These are phyloP conservation scores for Leucoma salicis DNA, from an alignment of 2,888 invertebrate species.

Conservation along the genomic window DNA sequence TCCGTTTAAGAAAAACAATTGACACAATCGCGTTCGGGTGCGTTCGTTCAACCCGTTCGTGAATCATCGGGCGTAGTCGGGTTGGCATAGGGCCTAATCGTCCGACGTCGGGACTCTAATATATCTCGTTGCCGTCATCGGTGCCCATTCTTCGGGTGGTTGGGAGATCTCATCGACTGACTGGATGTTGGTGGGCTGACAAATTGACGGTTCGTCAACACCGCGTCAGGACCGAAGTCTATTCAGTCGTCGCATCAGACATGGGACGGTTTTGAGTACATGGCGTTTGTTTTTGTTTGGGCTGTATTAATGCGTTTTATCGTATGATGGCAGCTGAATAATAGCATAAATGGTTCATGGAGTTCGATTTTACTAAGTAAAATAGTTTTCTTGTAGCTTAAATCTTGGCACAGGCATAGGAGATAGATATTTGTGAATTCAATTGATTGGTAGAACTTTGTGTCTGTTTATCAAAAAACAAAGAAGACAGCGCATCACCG, in stretches of 20 bases:
- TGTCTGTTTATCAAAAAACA: too few relatives aligned
- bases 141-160: slow-evolving; percentile 71
- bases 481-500: too few relatives aligned
- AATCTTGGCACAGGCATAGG: too few relatives aligned
- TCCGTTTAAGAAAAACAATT: slow-evolving; percentile 77
- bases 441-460: too few relatives aligned
- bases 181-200: slow-evolving; percentile 72
- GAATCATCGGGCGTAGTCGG: slow-evolving; percentile 63
- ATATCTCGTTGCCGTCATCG: slow-evolving; percentile 76
- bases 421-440: too few relatives aligned
- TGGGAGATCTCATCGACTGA: slow-evolving; percentile 67
- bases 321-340: too few relatives aligned
- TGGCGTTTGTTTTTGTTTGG: slow-evolving; percentile 30
- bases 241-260: slow-evolving; percentile 40
- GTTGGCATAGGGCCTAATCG: slow-evolving; percentile 79
- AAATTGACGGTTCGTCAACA: slow-evolving; percentile 70
- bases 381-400: too few relatives aligned
- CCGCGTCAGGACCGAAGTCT: slow-evolving; percentile 41
- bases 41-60: slow-evolving; percentile 68
- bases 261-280: slow-evolving; percentile 32
- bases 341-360: too few relatives aligned
- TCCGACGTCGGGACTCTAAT: slow-evolving; percentile 65
- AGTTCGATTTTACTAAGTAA: too few relatives aligned
- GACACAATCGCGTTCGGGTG: slow-evolving; percentile 57
- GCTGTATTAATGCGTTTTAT: not conserved